Conservation (phyloP, 2,888 invertebrate species). For the Drosophila pseudotakahashii region DNA sequence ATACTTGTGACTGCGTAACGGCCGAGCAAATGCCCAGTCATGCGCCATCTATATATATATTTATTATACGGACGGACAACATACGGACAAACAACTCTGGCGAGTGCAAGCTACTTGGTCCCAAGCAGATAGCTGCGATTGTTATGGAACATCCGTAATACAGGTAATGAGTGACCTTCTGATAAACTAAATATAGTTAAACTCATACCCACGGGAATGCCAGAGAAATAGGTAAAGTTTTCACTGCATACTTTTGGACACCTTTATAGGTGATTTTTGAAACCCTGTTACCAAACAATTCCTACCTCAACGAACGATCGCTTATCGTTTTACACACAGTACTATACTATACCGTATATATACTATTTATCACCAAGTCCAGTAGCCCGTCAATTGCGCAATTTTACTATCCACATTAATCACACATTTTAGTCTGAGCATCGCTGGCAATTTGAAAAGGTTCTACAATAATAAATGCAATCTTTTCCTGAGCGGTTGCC, state of each 20-base stretch:
- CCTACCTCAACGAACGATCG: constrained; percentile 20
- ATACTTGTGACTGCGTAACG: constrained; percentile 34
- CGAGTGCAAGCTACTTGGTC: constrained; percentile 13
- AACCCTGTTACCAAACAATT: neutral
- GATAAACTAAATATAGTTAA: no score
- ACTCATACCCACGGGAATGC: no score
- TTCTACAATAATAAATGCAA: neutral
- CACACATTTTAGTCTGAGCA: neutral
- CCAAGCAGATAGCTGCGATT: constrained; percentile 2
- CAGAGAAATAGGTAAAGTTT: no score
- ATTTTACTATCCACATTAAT: constrained; percentile 11
- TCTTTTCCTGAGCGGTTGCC: neutral
- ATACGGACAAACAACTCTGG: neutral
- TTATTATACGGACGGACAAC: constrained; percentile 1
- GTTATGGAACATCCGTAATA: neutral
- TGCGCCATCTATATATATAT: constrained; percentile 2
- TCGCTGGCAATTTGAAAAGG: neutral
- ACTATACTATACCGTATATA: no score
- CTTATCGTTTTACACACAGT: constrained; percentile 2
- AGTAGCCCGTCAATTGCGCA: neutral
- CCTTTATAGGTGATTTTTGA: no score
- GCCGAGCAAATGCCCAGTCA: constrained; percentile 29
- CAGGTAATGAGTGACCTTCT: neutral
- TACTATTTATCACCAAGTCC: constrained; percentile 5
- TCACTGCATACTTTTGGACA: no score